These are phyloP conservation scores for Holothuria glaberrima DNA, from an alignment of 35 echinoderm and acorn worm species.

Conservation along the genomic window DNA sequence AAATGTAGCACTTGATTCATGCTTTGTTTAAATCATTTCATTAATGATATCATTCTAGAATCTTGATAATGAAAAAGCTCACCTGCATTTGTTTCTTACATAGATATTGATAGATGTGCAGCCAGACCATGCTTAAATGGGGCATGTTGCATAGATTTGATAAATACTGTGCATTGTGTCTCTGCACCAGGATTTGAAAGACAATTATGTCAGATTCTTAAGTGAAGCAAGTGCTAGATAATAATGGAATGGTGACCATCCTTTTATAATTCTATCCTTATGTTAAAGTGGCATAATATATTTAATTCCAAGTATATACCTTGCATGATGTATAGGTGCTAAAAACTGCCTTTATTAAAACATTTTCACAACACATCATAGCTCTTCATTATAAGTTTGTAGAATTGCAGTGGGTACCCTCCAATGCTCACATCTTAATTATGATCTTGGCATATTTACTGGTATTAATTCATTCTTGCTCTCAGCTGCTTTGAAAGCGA, in stretches of 20 bases:
- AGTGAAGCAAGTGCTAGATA: not conserved
- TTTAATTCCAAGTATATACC: not conserved
- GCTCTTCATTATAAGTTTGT: not conserved
- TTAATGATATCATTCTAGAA: too few species aligned
- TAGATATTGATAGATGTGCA: constrained; percentile 63
- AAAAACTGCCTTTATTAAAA: not conserved
- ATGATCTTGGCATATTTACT: too few species aligned
- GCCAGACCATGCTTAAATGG: constrained; percentile 61
- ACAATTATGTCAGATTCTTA: constrained; percentile 44
- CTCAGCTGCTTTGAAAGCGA: too few species aligned
- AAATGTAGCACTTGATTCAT: too few species aligned
- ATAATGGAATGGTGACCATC: not conserved
- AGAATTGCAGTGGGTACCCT: too few species aligned
- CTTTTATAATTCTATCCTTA: not conserved
- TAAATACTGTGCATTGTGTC: constrained; percentile 26
- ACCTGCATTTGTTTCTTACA: too few species aligned
- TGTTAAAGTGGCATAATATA: not conserved
- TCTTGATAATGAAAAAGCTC: too few species aligned
- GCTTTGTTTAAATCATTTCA: too few species aligned
- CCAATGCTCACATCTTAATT: too few species aligned
- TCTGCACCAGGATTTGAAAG: constrained; percentile 51
- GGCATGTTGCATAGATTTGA: constrained; percentile 34
- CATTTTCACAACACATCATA: not conserved
- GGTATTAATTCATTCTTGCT: too few species aligned
- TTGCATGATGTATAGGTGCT: too few species aligned